phyloP scores from a whole-genome alignment of 2,113 vertebrate species.

The Lynx canadensis region DNA sequence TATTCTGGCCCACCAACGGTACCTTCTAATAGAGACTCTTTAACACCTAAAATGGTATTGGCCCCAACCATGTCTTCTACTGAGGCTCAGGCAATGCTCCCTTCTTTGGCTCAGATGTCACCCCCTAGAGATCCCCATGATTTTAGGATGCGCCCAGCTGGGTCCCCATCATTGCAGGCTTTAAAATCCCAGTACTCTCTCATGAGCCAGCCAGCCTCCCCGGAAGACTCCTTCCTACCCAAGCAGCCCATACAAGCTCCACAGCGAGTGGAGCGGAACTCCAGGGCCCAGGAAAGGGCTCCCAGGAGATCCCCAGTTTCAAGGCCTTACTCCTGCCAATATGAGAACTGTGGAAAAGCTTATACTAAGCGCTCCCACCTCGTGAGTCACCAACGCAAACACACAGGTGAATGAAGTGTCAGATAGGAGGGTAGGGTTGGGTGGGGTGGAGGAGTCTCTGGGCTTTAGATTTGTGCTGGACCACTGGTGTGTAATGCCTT shows the following conservation, averaged over 20 bases:
- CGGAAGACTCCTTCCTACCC: background rate
- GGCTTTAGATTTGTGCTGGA: background rate
- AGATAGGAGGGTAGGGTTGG: background rate
- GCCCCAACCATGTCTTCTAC: background rate
- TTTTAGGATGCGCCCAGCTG: background rate
- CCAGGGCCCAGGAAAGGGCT: background rate
- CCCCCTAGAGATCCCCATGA: background rate
- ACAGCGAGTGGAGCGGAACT: background rate
- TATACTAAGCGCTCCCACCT: slow-evolving; percentile 77
- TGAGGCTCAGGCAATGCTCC: background rate
- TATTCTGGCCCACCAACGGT: background rate
- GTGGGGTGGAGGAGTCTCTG: background rate
- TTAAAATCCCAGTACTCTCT: slow-evolving; percentile 23
- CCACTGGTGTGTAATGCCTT: background rate
- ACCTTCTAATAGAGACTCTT: background rate
- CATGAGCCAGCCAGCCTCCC: background rate
- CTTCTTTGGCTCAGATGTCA: background rate
- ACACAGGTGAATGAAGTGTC: slow-evolving; percentile 61
- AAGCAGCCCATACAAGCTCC: background rate
- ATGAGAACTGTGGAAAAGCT: slow-evolving; percentile 70
- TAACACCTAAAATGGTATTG: background rate
- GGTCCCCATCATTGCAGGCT: background rate
- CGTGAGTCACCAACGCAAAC: slow-evolving; percentile 65
- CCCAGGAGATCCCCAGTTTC: accelerated
- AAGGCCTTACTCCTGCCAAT: slow-evolving; percentile 47